phyloP scores from a whole-genome alignment of 2,113 vertebrate genomes.

The Oreochromis tanganicae region DNA sequence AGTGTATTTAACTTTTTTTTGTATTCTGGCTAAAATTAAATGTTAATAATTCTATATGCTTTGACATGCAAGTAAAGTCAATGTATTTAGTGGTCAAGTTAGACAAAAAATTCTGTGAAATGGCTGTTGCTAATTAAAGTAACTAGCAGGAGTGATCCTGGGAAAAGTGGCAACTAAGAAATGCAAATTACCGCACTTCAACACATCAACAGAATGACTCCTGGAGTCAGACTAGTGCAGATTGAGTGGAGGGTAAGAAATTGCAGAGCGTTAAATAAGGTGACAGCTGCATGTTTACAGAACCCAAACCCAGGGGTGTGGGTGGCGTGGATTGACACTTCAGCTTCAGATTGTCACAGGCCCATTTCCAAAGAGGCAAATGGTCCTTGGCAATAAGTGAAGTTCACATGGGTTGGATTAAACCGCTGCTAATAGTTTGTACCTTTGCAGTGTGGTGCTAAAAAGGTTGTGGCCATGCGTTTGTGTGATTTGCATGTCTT shows the following conservation, averaged over 20 bases:
- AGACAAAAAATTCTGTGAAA: background rate
- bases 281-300: conserved; percentile 61
- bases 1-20: background rate
- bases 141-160: background rate
- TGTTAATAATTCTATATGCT: background rate
- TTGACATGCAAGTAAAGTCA: background rate
- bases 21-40: background rate
- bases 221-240: background rate
- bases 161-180: background rate
- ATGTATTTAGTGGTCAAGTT: background rate
- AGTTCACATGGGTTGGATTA: conserved; percentile 60
- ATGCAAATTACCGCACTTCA: background rate
- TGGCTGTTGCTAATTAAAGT: background rate
- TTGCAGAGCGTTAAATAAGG: conserved; percentile 43
- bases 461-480: background rate
- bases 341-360: conserved; percentile 30
- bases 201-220: background rate
- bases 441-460: conserved; percentile 32
- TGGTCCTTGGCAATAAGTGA: conserved; percentile 57
- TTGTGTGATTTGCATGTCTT: background rate
- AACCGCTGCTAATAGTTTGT: conserved; percentile 20
- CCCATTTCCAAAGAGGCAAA: conserved; percentile 61
- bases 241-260: background rate
- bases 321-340: conserved; percentile 37
- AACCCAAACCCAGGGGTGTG: conserved; percentile 38